phyloP scores from a whole-genome alignment of 2,113 vertebrate species.

The Sinocyclocheilus anshuiensis region DNA sequence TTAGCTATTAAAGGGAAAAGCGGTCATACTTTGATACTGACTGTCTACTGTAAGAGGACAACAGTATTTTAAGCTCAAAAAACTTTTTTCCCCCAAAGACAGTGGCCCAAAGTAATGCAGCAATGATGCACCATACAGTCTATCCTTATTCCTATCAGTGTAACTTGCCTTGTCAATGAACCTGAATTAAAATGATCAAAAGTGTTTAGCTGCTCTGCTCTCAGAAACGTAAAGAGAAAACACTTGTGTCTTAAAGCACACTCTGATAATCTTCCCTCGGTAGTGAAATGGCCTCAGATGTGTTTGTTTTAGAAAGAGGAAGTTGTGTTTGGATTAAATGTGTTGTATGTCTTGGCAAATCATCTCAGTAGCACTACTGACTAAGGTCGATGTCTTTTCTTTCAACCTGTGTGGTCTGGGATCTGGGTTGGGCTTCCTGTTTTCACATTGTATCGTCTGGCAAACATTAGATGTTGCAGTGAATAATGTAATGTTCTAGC shows the following conservation, averaged over 20 bases:
- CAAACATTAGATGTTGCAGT: slow-evolving; percentile 32
- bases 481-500: slow-evolving; percentile 24
- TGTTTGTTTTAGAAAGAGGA: slow-evolving; percentile 28
- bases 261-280: slow-evolving; percentile 17
- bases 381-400: neutral
- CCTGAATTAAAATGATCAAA: no score
- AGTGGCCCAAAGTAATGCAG: no score
- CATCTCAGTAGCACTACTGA: neutral
- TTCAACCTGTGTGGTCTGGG: slow-evolving; percentile 48
- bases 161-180: no score
- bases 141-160: no score
- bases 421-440: slow-evolving; percentile 10
- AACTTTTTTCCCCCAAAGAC: no score
- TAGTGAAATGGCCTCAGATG: slow-evolving; percentile 2
- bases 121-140: no score
- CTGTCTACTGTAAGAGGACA: neutral
- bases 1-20: neutral
- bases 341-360: slow-evolving; percentile 42
- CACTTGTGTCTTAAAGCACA: no score
- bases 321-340: slow-evolving; percentile 32
- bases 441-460: neutral
- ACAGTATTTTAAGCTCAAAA: neutral
- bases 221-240: no score
- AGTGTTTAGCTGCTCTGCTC: no score
- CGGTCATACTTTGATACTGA: neutral